Conservation (phyloP, 1,140 invertebrate genomes). For the Bombus sylvicola region DNA sequence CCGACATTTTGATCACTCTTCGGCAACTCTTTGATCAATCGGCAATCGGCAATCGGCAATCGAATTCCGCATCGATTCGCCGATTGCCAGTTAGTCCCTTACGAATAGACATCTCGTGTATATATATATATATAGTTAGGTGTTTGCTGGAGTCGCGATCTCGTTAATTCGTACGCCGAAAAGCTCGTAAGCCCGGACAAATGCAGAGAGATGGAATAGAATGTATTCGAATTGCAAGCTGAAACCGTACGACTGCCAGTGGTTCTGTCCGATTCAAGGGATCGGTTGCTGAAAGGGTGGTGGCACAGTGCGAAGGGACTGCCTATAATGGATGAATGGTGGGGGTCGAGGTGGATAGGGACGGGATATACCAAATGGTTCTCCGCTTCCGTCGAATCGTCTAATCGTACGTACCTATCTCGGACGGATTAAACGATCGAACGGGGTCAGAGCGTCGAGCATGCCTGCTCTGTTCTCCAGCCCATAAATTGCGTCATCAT, state of each 20-base stretch:
- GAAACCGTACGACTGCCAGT: conserved; percentile 15
- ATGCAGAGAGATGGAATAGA: background rate
- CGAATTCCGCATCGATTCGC: background rate
- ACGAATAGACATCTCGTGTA: conserved; percentile 2
- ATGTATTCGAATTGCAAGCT: conserved; percentile 4
- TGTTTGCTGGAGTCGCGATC: conserved; percentile 31
- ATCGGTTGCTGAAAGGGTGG: background rate
- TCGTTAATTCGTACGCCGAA: conserved; percentile 52
- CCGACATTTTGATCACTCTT: background rate
- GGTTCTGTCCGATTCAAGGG: conserved; percentile 16
- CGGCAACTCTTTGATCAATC: too few species aligned
- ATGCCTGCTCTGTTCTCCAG: conserved; percentile 32
- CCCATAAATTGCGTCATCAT: conserved; percentile 54
- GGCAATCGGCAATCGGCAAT: background rate
- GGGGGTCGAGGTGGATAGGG: background rate
- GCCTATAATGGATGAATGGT: background rate
- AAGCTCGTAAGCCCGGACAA: conserved; percentile 58
- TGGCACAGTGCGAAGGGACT: conserved; percentile 41
- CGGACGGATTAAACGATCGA: conserved; percentile 63
- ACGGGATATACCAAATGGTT: conserved; percentile 53
- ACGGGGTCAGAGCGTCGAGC: conserved; percentile 46
- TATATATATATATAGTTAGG: conserved; percentile 6
- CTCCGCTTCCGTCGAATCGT: conserved; percentile 61
- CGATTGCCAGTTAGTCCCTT: background rate
- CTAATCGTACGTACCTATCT: conserved; percentile 67